Evolutionary conservation across 2,113 vertebrate species (phyloP), one percentile per base, ranked within the genome.

Genomic region (Corapipo altera): DNA sequence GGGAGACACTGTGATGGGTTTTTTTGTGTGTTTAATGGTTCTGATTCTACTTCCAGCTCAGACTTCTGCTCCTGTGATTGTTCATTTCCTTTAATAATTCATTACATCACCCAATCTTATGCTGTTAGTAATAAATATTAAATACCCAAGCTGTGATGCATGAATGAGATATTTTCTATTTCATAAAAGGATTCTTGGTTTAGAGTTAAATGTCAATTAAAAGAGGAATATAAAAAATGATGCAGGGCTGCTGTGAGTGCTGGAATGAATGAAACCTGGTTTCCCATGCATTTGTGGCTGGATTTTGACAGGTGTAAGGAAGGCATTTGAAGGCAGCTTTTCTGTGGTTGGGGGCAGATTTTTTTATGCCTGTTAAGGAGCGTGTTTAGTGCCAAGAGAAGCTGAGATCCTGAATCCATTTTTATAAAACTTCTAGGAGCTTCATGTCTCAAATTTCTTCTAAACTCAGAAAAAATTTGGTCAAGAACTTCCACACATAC

Each of bases 41-140:
- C 51, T 72, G 59, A 66, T 78, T 71, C 77, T 52, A 5, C 46
- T 90, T 33, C 48, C 87, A 82, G 54, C 77, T 66, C 61, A 74
- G 57, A 54, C 76, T 93, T 58, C 57, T 39, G 73, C 74, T 86
- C 89, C 30, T 57, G 84, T 93, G 96, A 81, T 89, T 92, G 77
- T 96, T 96, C 67, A 4, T 92, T 95, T 76, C 84, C 55, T 88
- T 97, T 91, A 96, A 96, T 96, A 97, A 96, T 96, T 95, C 93
- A 95, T 76, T 41, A 5, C 74, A 59, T 89, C 91, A 83, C 85
- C 96, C 94, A 58, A 37, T 93, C 84, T 91, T 73, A 48, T 76
- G 91, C 91, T 95, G 92, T 93, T 86, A 48, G 89, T 64, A 75
- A 94, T 97, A 96, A 97, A 97, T 95, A 96, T 94, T 91, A 93